Percentiles rank a stretch among this genome's conserved stretches.
These are phyloP conservation scores for Nibea coibor DNA, from an alignment of 2,113 vertebrate species.

Conservation along the genomic window DNA sequence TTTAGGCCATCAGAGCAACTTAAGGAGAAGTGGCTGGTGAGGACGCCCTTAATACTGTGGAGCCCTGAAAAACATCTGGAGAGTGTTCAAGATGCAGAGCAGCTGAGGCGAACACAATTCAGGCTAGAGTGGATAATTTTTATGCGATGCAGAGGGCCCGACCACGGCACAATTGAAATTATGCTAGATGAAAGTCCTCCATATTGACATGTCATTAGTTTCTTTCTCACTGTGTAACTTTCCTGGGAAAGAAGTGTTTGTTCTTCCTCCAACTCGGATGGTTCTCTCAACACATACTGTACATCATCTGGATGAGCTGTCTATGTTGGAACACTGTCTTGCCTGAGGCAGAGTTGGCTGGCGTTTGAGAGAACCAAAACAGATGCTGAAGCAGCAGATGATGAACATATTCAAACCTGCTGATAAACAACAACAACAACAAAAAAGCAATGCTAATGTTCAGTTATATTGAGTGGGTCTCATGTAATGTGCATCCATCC, in stretches of 20 bases:
- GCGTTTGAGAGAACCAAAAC: constrained; percentile 7
- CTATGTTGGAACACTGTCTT: not conserved
- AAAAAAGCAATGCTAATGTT: not conserved
- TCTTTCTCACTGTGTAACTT: not conserved
- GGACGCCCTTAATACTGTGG: not conserved
- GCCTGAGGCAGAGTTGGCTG: constrained; percentile 17
- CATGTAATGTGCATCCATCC: not conserved
- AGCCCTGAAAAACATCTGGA: constrained; percentile 20
- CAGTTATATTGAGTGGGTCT: not conserved
- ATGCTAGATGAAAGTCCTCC: constrained; percentile 1
- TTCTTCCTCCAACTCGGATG: not conserved
- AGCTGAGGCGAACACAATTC: constrained; percentile 9
- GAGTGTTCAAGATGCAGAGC: constrained; percentile 7
- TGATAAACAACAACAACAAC: not conserved
- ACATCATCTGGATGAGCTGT: constrained; percentile 14
- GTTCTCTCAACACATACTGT: not conserved
- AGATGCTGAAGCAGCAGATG: constrained; percentile 32
- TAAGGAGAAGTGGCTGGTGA: not conserved
- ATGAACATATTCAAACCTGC: constrained; percentile 27
- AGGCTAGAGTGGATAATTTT: not conserved
- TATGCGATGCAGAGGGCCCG: not conserved
- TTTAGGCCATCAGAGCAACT: not conserved
- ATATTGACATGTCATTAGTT: not conserved
- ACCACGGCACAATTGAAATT: not conserved
- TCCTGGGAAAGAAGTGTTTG: not conserved